phyloP scores from a whole-genome alignment of 2,888 invertebrate genomes.

The Synanthedon formicaeformis region DNA sequence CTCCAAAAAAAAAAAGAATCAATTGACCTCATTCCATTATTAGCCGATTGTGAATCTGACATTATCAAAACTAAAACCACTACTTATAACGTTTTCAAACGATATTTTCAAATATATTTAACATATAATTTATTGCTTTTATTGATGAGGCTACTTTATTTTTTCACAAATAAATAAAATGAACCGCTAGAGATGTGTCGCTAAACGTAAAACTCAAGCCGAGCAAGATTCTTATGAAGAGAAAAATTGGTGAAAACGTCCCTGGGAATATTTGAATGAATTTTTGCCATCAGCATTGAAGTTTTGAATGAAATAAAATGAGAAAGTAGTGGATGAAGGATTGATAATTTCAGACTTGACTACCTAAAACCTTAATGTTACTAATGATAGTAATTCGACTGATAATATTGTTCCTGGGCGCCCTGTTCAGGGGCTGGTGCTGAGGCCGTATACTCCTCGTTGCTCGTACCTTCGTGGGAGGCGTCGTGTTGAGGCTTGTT shows the following conservation, averaged over 20 bases:
- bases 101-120: too few relatives aligned
- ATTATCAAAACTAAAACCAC: conserved; percentile 5
- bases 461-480: conserved; percentile 60
- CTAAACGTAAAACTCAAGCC: too few relatives aligned
- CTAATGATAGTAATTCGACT: conserved; percentile 57
- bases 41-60: conserved; percentile 18
- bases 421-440: conserved; percentile 26
- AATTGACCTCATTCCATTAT: conserved; percentile 22
- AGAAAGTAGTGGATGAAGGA: conserved; percentile 3
- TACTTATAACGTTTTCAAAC: too few relatives aligned
- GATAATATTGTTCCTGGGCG: conserved; percentile 38
- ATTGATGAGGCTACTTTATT: too few relatives aligned
- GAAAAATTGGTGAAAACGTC: too few relatives aligned
- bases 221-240: too few relatives aligned
- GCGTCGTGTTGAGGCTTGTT: conserved; percentile 34
- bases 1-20: neutral
- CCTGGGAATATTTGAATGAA: too few relatives aligned
- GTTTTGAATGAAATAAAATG: too few relatives aligned
- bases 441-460: conserved; percentile 42
- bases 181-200: too few relatives aligned
- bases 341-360: conserved; percentile 14
- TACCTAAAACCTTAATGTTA: conserved; percentile 44
- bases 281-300: too few relatives aligned
- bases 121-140: too few relatives aligned
- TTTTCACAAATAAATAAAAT: too few relatives aligned